Conservation (phyloP, 2,113 vertebrate species). For the Ahaetulla prasina region DNA sequence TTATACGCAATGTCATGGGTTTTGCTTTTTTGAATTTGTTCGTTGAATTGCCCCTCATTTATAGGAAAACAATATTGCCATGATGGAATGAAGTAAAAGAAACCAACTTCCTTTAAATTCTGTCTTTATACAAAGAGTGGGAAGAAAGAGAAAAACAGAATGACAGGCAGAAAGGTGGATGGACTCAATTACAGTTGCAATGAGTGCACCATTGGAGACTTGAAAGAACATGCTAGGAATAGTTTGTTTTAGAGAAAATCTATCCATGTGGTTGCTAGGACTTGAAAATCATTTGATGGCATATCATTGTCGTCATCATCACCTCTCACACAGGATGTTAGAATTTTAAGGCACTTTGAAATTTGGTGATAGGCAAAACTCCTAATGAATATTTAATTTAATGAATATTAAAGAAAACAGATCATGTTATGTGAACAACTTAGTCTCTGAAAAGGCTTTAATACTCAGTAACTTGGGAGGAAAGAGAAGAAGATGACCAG, state of each 20-base stretch:
- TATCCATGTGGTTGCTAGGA: not conserved
- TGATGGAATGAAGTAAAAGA: not conserved
- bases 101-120: not conserved
- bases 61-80: not conserved
- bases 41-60: not conserved
- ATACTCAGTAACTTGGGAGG: not conserved
- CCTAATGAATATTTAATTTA: not conserved
- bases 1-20: not conserved
- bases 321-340: not conserved
- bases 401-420: not conserved
- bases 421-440: not conserved
- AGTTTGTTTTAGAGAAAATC: not conserved
- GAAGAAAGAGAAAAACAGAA: not conserved
- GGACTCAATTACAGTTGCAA: not conserved
- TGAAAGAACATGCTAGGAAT: not conserved
- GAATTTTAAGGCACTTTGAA: not conserved
- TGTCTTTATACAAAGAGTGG: not conserved
- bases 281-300: not conserved
- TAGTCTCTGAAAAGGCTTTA: not conserved
- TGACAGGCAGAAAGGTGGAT: not conserved
- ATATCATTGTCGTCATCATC: not conserved
- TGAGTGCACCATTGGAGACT: not conserved
- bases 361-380: not conserved
- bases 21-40: not conserved
- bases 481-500: not conserved